Base-by-base conservation (phyloP, 2,113 vertebrate species). In the Marcusenius ussheri region DNA sequence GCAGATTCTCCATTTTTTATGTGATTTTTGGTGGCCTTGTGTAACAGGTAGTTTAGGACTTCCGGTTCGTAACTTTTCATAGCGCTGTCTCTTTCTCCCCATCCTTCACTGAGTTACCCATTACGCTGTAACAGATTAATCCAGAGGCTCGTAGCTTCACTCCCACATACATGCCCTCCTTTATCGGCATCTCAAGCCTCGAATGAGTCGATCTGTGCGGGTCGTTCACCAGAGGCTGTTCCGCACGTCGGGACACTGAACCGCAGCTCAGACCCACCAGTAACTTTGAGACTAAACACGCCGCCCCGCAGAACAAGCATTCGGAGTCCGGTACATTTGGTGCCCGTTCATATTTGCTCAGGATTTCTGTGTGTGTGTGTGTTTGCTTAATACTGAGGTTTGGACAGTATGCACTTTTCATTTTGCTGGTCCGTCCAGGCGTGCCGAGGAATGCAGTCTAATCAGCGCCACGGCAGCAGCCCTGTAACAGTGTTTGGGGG, bases 381-480 rank as follows among this genome's bases (percentile, higher is more conserved):
- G 58, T 66, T 66, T 66, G 62, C 10, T 13, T 31, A 70, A 70
- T 70, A 70, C 62, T 1, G n/a, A 13, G 62, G 10, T 70, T 70
- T 70, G 62, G 62, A 70, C 88, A 90, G 21, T 21, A 31, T 15
- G 15, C 45, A 2, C 35, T 83, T 62, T n/a, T 88, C 45, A 70
- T 85, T 45, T 3, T 46, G 49, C 74, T 7, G 87, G 21, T 66
- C 77, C 93, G 90, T 89, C 66, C 95, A 90, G 94, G 93, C 95
- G 93, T 88, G 95, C 93, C 90, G 70, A 91, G 94, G 94, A 96
- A 96, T 96, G 94, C 87, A 50, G 83, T 90, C 89, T 19, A 88
- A 70, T 83, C 93, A 53, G 90, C 88, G 89, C 91, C 87, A 85
- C 85, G 87, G 77, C 88, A 88, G 89, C 5, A 5, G 88, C 5